phyloP scores from a whole-genome alignment of 53 echinoderm and acorn worm species.

The Paracentrotus lividus region DNA sequence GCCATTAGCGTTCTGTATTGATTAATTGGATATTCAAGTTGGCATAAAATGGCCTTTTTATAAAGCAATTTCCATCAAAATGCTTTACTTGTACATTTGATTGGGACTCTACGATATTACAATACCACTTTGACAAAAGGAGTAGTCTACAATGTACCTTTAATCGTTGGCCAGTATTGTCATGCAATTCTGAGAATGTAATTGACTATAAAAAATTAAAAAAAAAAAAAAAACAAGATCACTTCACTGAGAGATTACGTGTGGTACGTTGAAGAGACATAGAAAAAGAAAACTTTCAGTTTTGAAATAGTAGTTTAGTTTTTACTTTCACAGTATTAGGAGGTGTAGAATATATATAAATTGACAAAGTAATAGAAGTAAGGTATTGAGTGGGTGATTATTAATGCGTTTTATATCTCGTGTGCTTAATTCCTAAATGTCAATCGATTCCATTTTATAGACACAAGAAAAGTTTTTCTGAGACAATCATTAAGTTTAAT shows the following conservation, averaged over 20 bases:
- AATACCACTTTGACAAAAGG: no score
- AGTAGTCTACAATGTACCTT: no score
- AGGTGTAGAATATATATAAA: not conserved
- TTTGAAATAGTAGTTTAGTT: not conserved
- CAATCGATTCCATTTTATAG: not conserved
- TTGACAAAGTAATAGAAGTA: not conserved
- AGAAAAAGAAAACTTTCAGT: not conserved
- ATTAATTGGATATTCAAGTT: not conserved
- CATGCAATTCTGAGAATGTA: no score
- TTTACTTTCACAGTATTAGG: not conserved
- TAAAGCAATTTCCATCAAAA: not conserved
- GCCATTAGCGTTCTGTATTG: slow-evolving; percentile 11
- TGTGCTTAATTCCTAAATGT: not conserved
- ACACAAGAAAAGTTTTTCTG: not conserved
- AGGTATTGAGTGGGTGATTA: not conserved
- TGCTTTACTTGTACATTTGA: not conserved
- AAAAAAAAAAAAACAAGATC: no score
- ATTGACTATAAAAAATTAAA: no score
- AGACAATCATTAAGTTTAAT: not conserved
- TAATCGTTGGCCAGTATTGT: no score
- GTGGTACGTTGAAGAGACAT: no score
- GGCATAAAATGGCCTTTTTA: not conserved
- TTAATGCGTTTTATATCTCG: not conserved
- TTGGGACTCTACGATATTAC: no score
- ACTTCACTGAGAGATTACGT: no score